Evolutionary conservation across 2,888 invertebrate species (phyloP).

Genomic region (Caenorhabditis sp.): DNA sequence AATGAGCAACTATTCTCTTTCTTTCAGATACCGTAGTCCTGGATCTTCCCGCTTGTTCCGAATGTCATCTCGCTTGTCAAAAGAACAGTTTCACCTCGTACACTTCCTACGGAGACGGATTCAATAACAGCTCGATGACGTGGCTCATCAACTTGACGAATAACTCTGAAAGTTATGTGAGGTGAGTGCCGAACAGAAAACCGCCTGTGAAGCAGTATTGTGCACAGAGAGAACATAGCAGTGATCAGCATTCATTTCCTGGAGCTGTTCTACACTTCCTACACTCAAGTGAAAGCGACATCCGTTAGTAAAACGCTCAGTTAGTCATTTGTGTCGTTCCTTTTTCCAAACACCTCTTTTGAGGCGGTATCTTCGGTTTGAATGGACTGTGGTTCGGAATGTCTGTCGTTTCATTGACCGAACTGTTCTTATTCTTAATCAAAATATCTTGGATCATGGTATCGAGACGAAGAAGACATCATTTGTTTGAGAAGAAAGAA

Average conservation of each 20-base stretch:
- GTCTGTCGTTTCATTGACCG: constrained; percentile 36
- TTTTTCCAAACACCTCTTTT: not conserved
- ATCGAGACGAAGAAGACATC: constrained; percentile 24
- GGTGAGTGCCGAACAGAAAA: constrained; percentile 33
- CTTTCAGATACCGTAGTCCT: constrained; percentile 32
- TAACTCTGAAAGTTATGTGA: constrained; percentile 48
- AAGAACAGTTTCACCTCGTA: constrained; percentile 66
- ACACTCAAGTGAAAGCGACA: constrained; percentile 42
- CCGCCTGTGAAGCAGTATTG: not conserved
- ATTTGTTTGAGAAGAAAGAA: constrained; percentile 28
- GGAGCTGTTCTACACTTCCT: constrained; percentile 41
- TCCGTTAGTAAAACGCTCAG: constrained; percentile 14
- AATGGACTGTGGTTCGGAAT: constrained; percentile 53
- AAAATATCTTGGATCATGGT: constrained; percentile 35
- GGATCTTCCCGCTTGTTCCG: constrained; percentile 40
- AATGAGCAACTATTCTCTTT: not conserved
- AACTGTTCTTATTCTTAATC: constrained; percentile 14
- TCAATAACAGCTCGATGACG: constrained; percentile 61
- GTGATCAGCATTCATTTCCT: constrained; percentile 40
- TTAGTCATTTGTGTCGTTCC: constrained; percentile 1
- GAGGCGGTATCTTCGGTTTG: constrained; percentile 28
- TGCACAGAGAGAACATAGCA: constrained; percentile 38
- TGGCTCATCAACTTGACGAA: constrained; percentile 57
- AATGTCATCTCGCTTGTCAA: constrained; percentile 45
- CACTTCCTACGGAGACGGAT: constrained; percentile 73